Evolutionary conservation across 2,797 vertebrate species (phyloP).

Genomic region (Sphenopsis melanotis): DNA sequence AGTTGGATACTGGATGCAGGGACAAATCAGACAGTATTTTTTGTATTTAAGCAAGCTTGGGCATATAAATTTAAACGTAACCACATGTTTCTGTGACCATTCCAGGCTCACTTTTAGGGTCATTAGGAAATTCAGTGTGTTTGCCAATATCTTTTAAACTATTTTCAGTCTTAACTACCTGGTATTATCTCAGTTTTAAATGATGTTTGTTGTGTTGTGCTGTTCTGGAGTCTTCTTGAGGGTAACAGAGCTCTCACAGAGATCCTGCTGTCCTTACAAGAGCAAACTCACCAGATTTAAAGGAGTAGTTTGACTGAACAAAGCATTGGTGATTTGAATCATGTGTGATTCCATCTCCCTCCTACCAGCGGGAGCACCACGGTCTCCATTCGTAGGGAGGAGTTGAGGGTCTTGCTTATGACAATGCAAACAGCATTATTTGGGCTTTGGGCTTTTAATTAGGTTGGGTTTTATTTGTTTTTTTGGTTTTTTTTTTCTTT

Average conservation of each 20-base stretch:
- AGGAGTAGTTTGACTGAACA: background rate
- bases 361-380: fast-evolving
- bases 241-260: background rate
- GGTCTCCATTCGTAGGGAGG: fast-evolving
- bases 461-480: background rate
- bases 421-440: background rate
- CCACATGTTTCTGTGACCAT: background rate
- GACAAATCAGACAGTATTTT: background rate
- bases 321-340: background rate
- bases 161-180: background rate
- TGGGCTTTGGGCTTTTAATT: background rate
- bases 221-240: background rate
- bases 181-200: background rate
- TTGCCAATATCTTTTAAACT: background rate
- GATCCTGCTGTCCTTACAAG: background rate
- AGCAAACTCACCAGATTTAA: background rate
- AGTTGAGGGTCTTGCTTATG: background rate
- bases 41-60: background rate
- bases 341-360: background rate
- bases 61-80: background rate
- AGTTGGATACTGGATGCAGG: background rate
- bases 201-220: background rate
- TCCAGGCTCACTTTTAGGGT: background rate
- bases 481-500: fast-evolving
- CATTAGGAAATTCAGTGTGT: background rate